Evolutionary conservation across 2,888 invertebrate species (phyloP).

Genomic region (Microplitis deprimator): DNA sequence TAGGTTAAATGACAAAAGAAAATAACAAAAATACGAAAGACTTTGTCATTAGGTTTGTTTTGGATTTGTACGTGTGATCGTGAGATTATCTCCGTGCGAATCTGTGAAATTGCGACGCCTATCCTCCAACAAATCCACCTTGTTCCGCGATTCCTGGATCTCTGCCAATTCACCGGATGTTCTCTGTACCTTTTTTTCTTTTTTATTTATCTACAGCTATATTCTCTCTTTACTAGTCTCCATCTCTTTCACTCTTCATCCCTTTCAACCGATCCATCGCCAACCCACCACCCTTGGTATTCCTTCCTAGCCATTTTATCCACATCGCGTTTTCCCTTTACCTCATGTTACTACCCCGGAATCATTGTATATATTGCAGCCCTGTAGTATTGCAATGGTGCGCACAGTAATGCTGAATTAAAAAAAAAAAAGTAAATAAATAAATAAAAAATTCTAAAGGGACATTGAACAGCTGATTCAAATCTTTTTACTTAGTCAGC

Average conservation of each 20-base stretch:
- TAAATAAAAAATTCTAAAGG: not conserved
- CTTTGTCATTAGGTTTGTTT: not conserved
- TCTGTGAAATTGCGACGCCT: slow-evolving; percentile 10
- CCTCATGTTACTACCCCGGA: not conserved
- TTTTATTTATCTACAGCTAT: not conserved
- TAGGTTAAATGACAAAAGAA: too few species aligned
- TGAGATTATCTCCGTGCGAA: slow-evolving; percentile 15
- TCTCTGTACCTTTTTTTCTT: not conserved
- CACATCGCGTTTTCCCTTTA: too few species aligned
- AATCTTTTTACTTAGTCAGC: not conserved
- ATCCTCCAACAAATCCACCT: slow-evolving; percentile 6
- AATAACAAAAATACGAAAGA: not conserved
- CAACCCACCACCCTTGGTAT: too few species aligned
- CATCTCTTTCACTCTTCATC: not conserved
- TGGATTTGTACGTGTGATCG: not conserved
- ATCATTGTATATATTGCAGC: not conserved
- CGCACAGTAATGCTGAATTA: too few species aligned
- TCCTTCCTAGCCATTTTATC: too few species aligned
- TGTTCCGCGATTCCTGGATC: slow-evolving; percentile 5
- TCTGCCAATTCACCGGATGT: not conserved
- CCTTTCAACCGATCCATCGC: not conserved
- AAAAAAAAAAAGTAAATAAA: too few species aligned
- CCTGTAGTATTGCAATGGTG: too few species aligned
- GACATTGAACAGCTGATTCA: slow-evolving; percentile 6
- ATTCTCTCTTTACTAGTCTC: not conserved